A percentile compares a stretch with the other conserved stretches of the same genome.
Evolutionary conservation across 2,888 invertebrate genomes (phyloP).

Genomic region (Dryococelus australis): DNA sequence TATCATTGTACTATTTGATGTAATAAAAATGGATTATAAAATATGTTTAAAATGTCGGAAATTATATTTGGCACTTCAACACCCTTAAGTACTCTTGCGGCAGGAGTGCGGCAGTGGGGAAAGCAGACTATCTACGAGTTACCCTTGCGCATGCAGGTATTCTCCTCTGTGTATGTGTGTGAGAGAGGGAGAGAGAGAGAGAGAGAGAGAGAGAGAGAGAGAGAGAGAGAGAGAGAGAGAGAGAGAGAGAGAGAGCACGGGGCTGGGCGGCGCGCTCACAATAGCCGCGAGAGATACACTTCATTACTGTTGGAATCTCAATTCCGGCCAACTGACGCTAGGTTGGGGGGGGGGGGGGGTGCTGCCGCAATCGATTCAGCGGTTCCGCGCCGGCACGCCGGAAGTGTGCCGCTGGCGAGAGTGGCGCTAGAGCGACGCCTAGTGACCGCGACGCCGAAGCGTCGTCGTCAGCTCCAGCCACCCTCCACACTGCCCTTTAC

Average conservation of each 20-base stretch:
- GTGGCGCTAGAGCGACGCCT: neutral
- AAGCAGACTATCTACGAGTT: too few species aligned
- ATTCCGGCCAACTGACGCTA: neutral
- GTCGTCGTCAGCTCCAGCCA: neutral
- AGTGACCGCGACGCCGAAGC: neutral
- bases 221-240: neutral
- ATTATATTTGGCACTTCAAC: too few species aligned
- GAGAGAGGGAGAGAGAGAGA: neutral
- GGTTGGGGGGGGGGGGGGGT: neutral
- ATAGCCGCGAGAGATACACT: neutral
- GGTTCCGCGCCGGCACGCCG: neutral
- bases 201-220: neutral
- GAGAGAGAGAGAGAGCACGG: neutral
- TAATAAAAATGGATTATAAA: too few species aligned
- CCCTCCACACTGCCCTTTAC: too few species aligned
- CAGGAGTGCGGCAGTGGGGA: too few species aligned
- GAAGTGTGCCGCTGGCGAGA: neutral
- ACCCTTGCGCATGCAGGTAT: too few species aligned
- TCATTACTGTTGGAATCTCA: neutral
- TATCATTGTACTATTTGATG: too few species aligned
- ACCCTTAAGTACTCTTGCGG: too few species aligned
- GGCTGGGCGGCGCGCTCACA: neutral
- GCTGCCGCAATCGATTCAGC: neutral
- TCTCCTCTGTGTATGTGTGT: too few species aligned
- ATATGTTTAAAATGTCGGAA: too few species aligned